These are phyloP conservation scores for Heliconius hermathena DNA, from an alignment of 1,140 invertebrate species.

Conservation along the genomic window DNA sequence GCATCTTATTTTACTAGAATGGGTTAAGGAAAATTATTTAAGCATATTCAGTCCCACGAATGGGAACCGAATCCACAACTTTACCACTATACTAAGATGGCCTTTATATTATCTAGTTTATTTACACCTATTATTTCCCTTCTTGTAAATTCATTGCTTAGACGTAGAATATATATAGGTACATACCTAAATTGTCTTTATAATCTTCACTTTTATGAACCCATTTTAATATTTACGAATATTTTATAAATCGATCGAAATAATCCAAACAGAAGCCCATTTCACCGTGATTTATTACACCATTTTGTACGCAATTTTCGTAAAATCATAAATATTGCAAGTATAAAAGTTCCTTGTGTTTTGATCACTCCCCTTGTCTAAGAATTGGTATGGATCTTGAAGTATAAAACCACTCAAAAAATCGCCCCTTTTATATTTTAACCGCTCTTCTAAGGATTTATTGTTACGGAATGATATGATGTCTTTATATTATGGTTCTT, in stretches of 20 bases:
- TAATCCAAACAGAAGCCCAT: constrained; percentile 19
- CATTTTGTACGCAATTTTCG: constrained; percentile 25
- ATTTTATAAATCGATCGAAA: constrained; percentile 10
- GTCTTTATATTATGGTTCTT: constrained; percentile 74
- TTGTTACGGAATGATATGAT: constrained; percentile 77
- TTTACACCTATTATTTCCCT: not conserved
- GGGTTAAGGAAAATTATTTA: not conserved
- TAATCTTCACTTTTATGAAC: not conserved
- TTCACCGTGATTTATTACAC: constrained; percentile 5
- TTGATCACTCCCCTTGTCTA: constrained; percentile 77
- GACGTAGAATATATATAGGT: not conserved
- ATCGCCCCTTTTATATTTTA: constrained; percentile 70
- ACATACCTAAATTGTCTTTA: no score
- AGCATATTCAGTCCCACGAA: not conserved
- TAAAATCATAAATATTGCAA: constrained; percentile 57
- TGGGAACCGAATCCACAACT: not conserved
- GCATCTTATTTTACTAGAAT: no score
- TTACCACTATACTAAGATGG: not conserved
- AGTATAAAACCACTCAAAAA: constrained; percentile 61
- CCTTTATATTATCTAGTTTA: rapidly evolving
- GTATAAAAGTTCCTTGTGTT: constrained; percentile 55
- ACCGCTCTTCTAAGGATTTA: constrained; percentile 75
- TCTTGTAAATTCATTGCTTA: not conserved
- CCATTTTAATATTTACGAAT: not conserved
- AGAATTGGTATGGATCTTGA: constrained; percentile 49